phyloP scores from a whole-genome alignment of 92 coral and sea anemone species.

The Virgularia gustaviana region DNA sequence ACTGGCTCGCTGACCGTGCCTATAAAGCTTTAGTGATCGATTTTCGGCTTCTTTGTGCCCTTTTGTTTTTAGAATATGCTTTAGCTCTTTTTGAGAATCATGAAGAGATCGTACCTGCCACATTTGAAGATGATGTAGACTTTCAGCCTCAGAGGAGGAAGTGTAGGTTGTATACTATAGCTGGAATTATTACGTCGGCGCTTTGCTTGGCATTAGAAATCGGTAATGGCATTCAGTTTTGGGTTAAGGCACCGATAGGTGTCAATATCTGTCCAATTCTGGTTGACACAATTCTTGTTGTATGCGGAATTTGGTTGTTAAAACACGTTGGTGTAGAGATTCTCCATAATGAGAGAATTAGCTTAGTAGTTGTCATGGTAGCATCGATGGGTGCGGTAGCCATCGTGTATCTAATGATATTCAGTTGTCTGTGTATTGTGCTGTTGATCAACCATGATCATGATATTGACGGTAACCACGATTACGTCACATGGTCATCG shows the following conservation, averaged over 20 bases:
- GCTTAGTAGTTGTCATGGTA: constrained; percentile 7
- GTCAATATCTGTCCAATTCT: constrained; percentile 71
- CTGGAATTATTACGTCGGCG: constrained; percentile 48
- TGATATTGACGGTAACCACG: background rate
- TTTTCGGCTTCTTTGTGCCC: constrained; percentile 74
- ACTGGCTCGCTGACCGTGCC: constrained; percentile 9
- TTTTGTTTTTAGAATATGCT: constrained; percentile 80
- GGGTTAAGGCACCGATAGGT: constrained; percentile 60
- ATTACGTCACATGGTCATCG: constrained; percentile 19
- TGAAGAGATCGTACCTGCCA: background rate
- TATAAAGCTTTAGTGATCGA: constrained; percentile 40
- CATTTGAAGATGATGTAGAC: background rate
- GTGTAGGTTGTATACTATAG: background rate
- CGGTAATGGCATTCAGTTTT: constrained; percentile 73
- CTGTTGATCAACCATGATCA: background rate
- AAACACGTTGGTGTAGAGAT: background rate
- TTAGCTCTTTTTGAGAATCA: constrained; percentile 64
- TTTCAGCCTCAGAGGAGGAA: background rate
- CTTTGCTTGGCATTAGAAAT: constrained; percentile 56
- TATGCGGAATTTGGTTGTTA: constrained; percentile 61
- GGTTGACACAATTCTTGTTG: constrained; percentile 53
- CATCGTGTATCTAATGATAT: constrained; percentile 5
- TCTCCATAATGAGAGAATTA: background rate
- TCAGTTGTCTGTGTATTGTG: background rate
- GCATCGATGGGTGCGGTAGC: constrained; percentile 26